Evolutionary conservation across 2,888 invertebrate species (phyloP).

Genomic region (Watsonalla binaria): DNA sequence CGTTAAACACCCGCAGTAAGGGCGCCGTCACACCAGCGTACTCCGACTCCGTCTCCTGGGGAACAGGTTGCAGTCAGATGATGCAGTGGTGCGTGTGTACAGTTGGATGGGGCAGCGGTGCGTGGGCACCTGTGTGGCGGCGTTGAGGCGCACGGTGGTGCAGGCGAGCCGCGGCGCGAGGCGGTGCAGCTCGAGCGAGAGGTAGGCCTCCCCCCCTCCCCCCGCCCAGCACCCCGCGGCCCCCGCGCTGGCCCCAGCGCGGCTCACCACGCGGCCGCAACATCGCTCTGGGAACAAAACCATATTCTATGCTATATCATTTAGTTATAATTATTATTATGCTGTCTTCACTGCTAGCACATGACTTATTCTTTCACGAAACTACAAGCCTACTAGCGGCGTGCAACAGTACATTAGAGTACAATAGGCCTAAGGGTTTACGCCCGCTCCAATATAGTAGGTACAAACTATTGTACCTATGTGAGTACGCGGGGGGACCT

Average conservation of each 20-base stretch:
- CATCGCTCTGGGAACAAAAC: conserved; percentile 20
- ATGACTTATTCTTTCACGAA: too few species aligned
- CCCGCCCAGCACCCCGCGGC: conserved; percentile 43
- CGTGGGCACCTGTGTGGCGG: conserved; percentile 46
- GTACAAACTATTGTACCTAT: too few species aligned
- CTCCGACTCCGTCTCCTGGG: conserved; percentile 55
- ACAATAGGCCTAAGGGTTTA: too few species aligned
- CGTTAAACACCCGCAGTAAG: conserved; percentile 54
- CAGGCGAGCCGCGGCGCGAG: conserved; percentile 38
- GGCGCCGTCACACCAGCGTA: conserved; percentile 50
- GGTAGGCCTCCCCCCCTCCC: conserved; percentile 33
- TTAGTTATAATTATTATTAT: too few species aligned
- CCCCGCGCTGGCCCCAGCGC: conserved; percentile 42
- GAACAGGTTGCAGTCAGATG: too few species aligned
- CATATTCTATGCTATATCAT: background rate
- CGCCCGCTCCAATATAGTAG: too few species aligned
- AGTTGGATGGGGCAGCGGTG: background rate
- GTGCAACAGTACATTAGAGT: too few species aligned
- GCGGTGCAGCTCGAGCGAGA: conserved; percentile 43
- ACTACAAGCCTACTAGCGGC: too few species aligned
- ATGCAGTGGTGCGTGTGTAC: background rate
- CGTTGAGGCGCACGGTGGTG: conserved; percentile 55
- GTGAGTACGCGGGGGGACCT: too few species aligned
- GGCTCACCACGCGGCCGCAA: conserved; percentile 27
- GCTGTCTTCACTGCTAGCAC: too few species aligned